A percentile compares a stretch with the other conserved stretches of the same genome.
phyloP scores from a whole-genome alignment of 2,797 vertebrate species.

The Tapera naevia region DNA sequence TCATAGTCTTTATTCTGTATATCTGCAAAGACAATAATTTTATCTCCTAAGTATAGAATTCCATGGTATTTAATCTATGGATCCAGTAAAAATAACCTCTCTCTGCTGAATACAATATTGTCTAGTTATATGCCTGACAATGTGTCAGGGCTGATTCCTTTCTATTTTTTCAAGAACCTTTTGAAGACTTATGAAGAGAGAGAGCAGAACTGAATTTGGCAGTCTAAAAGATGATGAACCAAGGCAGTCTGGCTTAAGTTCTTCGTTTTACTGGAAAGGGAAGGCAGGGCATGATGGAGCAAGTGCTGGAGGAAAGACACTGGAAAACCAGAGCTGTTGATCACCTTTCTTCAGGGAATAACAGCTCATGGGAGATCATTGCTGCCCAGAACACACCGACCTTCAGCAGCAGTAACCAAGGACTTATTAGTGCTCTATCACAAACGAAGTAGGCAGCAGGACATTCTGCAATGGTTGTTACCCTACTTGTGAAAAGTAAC shows the following conservation, averaged over 20 bases:
- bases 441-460: background rate
- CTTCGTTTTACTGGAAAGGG: background rate
- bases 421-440: background rate
- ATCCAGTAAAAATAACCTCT: conserved; percentile 32
- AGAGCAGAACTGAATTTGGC: background rate
- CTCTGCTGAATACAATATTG: background rate
- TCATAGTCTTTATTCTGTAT: background rate
- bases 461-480: background rate
- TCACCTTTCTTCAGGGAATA: background rate
- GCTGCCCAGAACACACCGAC: background rate
- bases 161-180: background rate
- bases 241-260: background rate
- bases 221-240: background rate
- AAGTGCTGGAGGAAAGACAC: background rate
- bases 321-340: background rate
- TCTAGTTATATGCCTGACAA: background rate
- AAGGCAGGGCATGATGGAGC: background rate
- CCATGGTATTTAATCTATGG: conserved; percentile 16
- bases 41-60: background rate
- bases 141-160: background rate
- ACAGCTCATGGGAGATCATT: background rate
- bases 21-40: conserved; percentile 1
- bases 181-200: background rate
- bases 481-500: background rate
- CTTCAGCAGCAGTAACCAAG: background rate